A percentile compares a stretch with the other conserved stretches of the same genome.
Evolutionary conservation across 1,140 invertebrate species (phyloP).

Genomic region (Dreissena polymorpha): DNA sequence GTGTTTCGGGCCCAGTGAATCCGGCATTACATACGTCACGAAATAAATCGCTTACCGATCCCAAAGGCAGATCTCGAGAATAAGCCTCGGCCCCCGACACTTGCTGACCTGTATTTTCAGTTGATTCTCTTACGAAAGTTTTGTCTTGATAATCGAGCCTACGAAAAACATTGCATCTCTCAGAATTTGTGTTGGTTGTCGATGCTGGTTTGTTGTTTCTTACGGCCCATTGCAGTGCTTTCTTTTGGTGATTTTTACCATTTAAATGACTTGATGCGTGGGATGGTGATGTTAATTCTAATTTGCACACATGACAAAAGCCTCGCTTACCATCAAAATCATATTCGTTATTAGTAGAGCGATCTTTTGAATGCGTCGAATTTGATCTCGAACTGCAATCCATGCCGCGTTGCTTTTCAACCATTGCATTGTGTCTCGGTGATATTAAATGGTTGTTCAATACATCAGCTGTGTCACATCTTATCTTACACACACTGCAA

Average conservation of each 20-base stretch:
- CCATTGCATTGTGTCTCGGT: constrained; percentile 37
- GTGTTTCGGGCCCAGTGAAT: constrained; percentile 37
- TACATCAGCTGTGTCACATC: constrained; percentile 23
- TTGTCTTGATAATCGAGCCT: no score
- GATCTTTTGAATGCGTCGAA: neutral
- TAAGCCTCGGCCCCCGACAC: no score
- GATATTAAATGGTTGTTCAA: constrained; percentile 9
- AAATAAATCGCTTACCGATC: no score
- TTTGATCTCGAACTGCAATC: neutral
- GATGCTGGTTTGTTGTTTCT: neutral
- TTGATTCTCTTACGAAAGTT: no score
- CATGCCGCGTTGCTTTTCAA: constrained; percentile 13
- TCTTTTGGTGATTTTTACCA: constrained; percentile 41
- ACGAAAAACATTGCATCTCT: neutral
- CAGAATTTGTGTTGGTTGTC: neutral
- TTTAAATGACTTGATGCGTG: constrained; percentile 37
- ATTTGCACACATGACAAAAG: constrained; percentile 21
- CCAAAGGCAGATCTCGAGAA: no score
- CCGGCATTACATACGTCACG: constrained; percentile 50
- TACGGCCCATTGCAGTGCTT: neutral
- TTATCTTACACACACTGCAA: constrained; percentile 28
- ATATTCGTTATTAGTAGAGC: constrained; percentile 8
- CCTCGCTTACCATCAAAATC: constrained; percentile 15
- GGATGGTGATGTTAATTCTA: constrained; percentile 13
- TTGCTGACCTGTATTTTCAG: no score